Base-by-base conservation (phyloP, 1,140 invertebrate genomes). In the Melanaphis sacchari region DNA sequence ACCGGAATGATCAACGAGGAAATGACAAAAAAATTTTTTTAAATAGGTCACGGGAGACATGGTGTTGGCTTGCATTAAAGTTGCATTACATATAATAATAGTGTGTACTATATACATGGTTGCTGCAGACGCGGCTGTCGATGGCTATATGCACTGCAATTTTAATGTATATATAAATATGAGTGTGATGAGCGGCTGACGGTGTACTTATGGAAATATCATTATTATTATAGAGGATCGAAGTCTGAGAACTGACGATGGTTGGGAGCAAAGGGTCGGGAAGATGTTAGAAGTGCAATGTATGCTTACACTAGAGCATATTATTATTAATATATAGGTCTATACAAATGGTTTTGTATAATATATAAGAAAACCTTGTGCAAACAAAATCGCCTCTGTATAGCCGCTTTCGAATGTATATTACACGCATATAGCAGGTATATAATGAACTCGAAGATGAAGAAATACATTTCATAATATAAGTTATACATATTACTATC, bases 1-100 rank as follows among this genome's bases (percentile, higher is more conserved):
- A n/a, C 31, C 26, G 22, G 41, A 91, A 76, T 90, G 36, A 91
- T 81, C 38, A 91, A 91, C 87, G 18, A 88, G 87, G 31, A 52
- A 49, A 54, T 36, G n/a, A 41, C 24, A 40, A 40, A 41, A 6
- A 49, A 52, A n/a, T n/a, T n/a, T 66, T n/a, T 76, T 66, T 76
- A 82, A 91, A n/a, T 91, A 22, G 90, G 90, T 81, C 90, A 82
- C 76, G 31, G 3, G 46, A 36, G 31, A 36, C 7, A 18, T 5
- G 41, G 5, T 46, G 41, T n/a, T n/a, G 36, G 22, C 22, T 89
- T 36, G 46, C n/a, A 52, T 88, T 49, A 43, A 87, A 87, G 40
- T 43, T 87, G 43, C 84, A 36, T 46, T 46, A 36, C 18, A 46
- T 31, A 49, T 36, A 52, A 49, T 89, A 54, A 11, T 89, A 49